These are phyloP conservation scores for Microtus ochrogaster DNA, from an alignment of 2,113 vertebrate species.

Conservation along the genomic window DNA sequence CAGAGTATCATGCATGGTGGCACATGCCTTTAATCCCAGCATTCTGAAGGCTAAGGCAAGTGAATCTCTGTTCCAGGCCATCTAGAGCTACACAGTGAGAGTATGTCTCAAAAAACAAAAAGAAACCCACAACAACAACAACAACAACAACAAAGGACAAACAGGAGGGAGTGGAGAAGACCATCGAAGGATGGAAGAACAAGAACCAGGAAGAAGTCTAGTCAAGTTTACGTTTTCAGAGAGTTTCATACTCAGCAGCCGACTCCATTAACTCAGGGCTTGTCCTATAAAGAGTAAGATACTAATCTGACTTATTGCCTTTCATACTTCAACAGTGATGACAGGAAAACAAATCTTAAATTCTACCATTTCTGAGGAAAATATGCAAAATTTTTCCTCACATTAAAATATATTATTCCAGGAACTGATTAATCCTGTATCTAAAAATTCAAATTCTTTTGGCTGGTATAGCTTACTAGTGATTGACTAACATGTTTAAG, in stretches of 20 bases:
- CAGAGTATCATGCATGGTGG: no score
- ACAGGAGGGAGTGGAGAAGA: no score
- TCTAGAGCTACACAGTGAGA: background rate
- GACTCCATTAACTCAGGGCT: constrained; percentile 1
- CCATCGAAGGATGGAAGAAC: background rate
- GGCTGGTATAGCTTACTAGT: background rate
- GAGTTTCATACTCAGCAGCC: background rate
- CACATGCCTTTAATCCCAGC: no score
- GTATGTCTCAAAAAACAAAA: background rate
- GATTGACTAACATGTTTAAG: background rate
- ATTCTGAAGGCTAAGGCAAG: no score
- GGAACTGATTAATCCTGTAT: background rate
- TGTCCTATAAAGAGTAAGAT: background rate
- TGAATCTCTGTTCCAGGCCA: no score
- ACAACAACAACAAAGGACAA: background rate
- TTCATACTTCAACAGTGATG: constrained; percentile 17
- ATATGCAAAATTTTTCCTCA: background rate
- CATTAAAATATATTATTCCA: background rate
- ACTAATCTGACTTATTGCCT: background rate
- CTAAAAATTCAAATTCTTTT: constrained; percentile 47
- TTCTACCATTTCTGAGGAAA: constrained; percentile 31
- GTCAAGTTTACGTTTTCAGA: constrained; percentile 22
- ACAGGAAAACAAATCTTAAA: background rate
- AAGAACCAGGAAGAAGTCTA: background rate
- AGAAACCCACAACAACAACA: background rate